phyloP scores from a whole-genome alignment of 2,113 vertebrate species.

The Chauna torquata region DNA sequence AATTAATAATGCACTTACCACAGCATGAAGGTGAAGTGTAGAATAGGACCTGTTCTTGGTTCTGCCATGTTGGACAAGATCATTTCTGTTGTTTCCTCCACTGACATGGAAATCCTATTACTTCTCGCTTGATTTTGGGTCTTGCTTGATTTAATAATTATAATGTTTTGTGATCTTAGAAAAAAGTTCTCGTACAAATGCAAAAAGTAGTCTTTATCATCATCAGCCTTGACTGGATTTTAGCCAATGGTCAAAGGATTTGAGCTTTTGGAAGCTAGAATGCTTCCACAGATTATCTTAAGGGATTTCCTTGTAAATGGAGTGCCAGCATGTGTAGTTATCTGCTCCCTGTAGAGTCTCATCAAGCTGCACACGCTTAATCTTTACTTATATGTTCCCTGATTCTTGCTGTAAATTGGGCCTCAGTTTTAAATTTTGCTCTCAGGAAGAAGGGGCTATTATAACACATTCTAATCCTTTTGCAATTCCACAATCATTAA shows the following conservation, averaged over 20 bases:
- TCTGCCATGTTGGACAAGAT: not conserved
- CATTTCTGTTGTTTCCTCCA: not conserved
- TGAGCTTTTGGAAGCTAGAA: slow-evolving; percentile 41
- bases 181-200: not conserved
- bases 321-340: slow-evolving; percentile 41
- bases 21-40: not conserved
- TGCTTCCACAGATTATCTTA: slow-evolving; percentile 37
- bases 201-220: not conserved
- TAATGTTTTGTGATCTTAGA: not conserved
- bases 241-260: slow-evolving; percentile 47
- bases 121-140: not conserved
- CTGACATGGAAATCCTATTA: not conserved
- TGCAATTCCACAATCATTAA: slow-evolving; percentile 28
- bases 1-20: not conserved
- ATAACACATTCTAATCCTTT: slow-evolving; percentile 60
- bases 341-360: slow-evolving; percentile 50
- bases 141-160: not conserved
- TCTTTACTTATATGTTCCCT: slow-evolving; percentile 37
- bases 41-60: not conserved
- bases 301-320: slow-evolving; percentile 52
- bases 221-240: slow-evolving; percentile 6
- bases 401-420: slow-evolving; percentile 44
- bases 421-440: slow-evolving; percentile 67
- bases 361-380: slow-evolving; percentile 52
- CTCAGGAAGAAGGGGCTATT: slow-evolving; percentile 57